These are phyloP conservation scores for Caerostris extrusa DNA, from an alignment of 1,140 invertebrate genomes.

Conservation along the genomic window DNA sequence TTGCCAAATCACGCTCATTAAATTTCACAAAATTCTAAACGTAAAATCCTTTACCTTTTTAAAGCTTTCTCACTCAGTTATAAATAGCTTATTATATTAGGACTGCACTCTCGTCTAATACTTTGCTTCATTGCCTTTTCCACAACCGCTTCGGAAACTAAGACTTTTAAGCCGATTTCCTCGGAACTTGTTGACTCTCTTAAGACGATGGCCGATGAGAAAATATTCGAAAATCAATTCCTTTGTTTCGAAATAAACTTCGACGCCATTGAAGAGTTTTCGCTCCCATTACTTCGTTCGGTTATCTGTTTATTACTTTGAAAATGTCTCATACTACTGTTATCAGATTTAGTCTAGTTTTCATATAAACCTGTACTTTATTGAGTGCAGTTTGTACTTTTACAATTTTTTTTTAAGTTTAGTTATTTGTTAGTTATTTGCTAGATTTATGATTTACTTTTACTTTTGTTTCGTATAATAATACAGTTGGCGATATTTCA, in stretches of 20 bases:
- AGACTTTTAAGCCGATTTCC: conserved; percentile 62
- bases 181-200: conserved; percentile 54
- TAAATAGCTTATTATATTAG: conserved; percentile 60
- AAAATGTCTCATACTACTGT: neutral
- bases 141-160: conserved; percentile 31
- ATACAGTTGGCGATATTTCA: no score
- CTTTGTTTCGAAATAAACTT: conserved; percentile 60
- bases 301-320: neutral
- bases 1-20: conserved; percentile 23
- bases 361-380: neutral
- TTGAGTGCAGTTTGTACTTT: no score
- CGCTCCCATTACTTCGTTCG: neutral
- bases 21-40: neutral
- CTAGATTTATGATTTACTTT: no score
- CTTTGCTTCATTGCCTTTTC: conserved; percentile 16
- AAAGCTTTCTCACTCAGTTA: neutral
- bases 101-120: conserved; percentile 24
- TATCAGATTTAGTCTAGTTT: neutral
- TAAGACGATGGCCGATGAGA: neutral
- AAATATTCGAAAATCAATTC: conserved; percentile 64
- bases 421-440: no score
- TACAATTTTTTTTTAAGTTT: no score
- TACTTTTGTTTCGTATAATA: no score
- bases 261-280: neutral
- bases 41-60: neutral